Base-by-base conservation (phyloP, 2,797 vertebrate genomes). In the Sebastolobus alascanus region DNA sequence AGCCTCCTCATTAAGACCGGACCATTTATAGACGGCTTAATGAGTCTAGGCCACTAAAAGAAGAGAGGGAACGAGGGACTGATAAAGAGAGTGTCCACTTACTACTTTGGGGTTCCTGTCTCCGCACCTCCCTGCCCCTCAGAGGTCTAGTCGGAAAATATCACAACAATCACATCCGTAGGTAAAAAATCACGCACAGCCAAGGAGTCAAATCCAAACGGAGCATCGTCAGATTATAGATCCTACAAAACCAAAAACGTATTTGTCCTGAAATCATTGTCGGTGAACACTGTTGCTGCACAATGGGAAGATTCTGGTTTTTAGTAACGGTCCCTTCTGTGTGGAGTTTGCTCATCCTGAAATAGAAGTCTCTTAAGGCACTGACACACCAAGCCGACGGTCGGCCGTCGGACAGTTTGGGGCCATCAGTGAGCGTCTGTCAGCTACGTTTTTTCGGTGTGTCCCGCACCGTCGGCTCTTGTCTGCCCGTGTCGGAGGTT, bases 1-100 rank as follows among this genome's bases (percentile, higher is more conserved):
- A 95, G 87, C 85, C 87, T 95, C 89, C 95, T 95, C 93, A 94
- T 96, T 95, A 95, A 92, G 93, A 90, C 77, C 46, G 84, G 86
- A 89, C 90, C 89, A 82, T 95, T 94, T 95, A 95, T 93, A 93
- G 94, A 93, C 74, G 89, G 78, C 91, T 94, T 95, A 95, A 95
- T 95, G 93, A 95, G 95, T 95, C 93, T 91, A 92, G 93, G 91
- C 92, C 92, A 90, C 90, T 92, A 93, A 93, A 93, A 92, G 86
- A 93, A 91, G 88, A 93, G 87, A 91, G 87, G 86, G 87, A 90
- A 88, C 33, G 14, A 85, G 82, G 82, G 87, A 89, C 87, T 89
- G 87, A 89, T 90, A 89, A 89, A 93, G 89, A 86, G 70, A 90
- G 86, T 79, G 86, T 93, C 87, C 86, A 90, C 88, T 91, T 89